Evolutionary conservation across 2,113 vertebrate species (phyloP).

Genomic region (Orthonyx spaldingii): DNA sequence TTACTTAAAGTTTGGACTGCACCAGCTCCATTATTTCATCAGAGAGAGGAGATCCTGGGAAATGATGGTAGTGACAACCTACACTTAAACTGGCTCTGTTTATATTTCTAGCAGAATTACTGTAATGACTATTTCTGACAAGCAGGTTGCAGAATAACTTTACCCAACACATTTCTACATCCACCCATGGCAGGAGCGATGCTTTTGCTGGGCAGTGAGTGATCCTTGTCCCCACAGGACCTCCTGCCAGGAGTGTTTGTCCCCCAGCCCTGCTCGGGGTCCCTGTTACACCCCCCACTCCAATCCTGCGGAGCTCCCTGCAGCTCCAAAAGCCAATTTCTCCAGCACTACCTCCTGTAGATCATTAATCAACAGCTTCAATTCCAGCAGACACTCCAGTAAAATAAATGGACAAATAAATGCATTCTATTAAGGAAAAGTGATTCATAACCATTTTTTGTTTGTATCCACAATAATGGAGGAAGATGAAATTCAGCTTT

Average conservation of each 20-base stretch:
- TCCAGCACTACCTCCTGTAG: background rate
- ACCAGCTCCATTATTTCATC: accelerated
- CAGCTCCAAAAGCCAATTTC: background rate
- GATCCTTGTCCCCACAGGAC: background rate
- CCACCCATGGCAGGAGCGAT: background rate
- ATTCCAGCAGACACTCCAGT: conserved; percentile 13
- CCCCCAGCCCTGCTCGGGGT: background rate
- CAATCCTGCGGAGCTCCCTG: background rate
- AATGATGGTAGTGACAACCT: background rate
- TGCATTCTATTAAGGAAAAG: conserved; percentile 49
- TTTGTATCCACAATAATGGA: conserved; percentile 22
- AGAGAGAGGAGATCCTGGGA: background rate
- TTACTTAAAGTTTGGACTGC: accelerated
- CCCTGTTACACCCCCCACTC: background rate
- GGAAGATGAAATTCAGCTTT: conserved; percentile 54
- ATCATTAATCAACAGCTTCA: conserved; percentile 43
- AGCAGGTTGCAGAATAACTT: accelerated
- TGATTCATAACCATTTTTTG: conserved; percentile 59
- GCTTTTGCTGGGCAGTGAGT: background rate
- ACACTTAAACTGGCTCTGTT: accelerated
- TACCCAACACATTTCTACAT: background rate
- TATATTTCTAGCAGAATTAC: accelerated
- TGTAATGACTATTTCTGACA: background rate
- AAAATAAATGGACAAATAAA: conserved; percentile 58
- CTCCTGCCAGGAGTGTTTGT: background rate